Conservation (phyloP, 1,140 invertebrate genomes). For the Argopecten irradians region DNA sequence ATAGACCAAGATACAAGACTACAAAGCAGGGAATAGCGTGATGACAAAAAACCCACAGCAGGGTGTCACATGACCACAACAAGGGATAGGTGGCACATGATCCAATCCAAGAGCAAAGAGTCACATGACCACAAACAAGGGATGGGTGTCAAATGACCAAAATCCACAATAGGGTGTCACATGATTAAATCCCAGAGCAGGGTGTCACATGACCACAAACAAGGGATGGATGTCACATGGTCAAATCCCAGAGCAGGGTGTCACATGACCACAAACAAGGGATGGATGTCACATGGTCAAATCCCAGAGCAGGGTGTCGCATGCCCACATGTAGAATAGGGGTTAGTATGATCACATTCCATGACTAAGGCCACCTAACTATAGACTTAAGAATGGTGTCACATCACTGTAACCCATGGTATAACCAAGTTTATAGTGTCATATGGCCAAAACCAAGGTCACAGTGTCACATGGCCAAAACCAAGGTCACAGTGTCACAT, state of each 20-base stretch:
- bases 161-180: too few relatives aligned
- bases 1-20: too few relatives aligned
- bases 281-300: neutral
- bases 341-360: too few relatives aligned
- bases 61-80: neutral
- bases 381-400: too few relatives aligned
- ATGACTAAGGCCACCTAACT: too few relatives aligned
- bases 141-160: neutral
- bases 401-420: too few relatives aligned
- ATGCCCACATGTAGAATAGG: too few relatives aligned
- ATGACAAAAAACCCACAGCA: neutral
- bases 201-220: neutral
- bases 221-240: neutral
- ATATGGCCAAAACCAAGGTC: too few relatives aligned
- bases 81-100: too few relatives aligned
- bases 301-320: neutral
- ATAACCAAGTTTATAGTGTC: too few relatives aligned
- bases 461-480: too few relatives aligned
- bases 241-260: neutral
- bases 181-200: neutral
- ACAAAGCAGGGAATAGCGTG: neutral
- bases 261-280: neutral
- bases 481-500: too few relatives aligned
- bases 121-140: neutral
- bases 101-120: neutral